phyloP scores from a whole-genome alignment of 2,113 vertebrate species.

The Zeus faber region DNA sequence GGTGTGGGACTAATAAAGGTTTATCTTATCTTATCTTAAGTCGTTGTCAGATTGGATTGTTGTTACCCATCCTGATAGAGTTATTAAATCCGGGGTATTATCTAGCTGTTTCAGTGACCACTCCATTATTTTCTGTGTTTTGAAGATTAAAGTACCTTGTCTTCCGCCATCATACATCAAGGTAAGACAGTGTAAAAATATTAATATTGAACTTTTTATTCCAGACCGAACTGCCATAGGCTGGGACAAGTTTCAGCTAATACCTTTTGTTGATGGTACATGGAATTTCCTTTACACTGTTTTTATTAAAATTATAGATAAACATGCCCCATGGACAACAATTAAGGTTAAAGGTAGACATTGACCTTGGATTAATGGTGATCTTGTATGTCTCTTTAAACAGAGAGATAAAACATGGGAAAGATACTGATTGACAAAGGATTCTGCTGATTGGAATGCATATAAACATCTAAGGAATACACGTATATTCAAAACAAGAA shows the following conservation, averaged over 20 bases:
- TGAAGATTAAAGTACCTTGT: neutral
- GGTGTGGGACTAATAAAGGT: too few species aligned
- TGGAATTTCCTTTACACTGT: conserved; percentile 5
- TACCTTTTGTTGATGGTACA: conserved; percentile 1
- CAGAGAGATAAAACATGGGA: conserved; percentile 4
- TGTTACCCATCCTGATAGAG: neutral
- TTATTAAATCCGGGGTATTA: neutral
- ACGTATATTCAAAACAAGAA: conserved; percentile 9
- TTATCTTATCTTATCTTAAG: too few species aligned
- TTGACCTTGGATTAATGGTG: conserved; percentile 4
- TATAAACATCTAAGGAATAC: neutral
- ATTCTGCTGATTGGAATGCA: conserved; percentile 2
- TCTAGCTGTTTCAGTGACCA: conserved; percentile 5
- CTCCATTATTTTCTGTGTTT: conserved; percentile 5
- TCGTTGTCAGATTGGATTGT: neutral
- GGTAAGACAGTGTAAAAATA: neutral
- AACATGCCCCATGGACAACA: neutral
- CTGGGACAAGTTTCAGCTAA: neutral
- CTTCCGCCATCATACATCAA: neutral
- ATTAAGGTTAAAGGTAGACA: conserved; percentile 8
- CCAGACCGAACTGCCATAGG: neutral
- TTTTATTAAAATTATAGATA: neutral
- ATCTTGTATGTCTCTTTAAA: neutral
- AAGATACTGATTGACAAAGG: neutral
- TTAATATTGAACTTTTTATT: neutral